Conservation (phyloP, 2,888 invertebrate species). For the Melitaea athalia region DNA sequence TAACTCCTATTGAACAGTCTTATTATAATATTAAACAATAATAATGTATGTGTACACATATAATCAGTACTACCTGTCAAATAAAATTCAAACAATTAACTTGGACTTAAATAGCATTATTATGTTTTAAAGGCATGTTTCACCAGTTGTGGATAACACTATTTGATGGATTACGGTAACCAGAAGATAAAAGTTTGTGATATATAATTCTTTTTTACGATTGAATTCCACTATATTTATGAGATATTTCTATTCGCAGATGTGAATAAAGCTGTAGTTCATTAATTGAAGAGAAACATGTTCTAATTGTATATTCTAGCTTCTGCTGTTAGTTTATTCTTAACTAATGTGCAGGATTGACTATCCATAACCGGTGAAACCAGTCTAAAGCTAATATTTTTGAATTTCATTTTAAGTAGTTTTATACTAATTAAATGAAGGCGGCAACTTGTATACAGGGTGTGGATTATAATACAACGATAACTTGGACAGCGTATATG, state of each 20-base stretch:
- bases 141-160: too few species aligned
- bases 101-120: neutral
- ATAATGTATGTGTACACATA: neutral
- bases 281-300: too few species aligned
- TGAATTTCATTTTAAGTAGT: neutral
- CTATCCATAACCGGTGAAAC: too few species aligned
- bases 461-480: too few species aligned
- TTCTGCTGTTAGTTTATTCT: neutral
- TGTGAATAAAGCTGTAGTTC: too few species aligned
- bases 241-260: too few species aligned
- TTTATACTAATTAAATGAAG: neutral
- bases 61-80: neutral
- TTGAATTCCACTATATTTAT: too few species aligned
- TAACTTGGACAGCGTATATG: too few species aligned
- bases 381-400: neutral
- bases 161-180: too few species aligned
- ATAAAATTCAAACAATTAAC: neutral
- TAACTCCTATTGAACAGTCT: neutral
- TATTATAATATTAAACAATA: neutral
- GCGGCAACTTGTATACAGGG: constrained; percentile 11
- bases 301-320: too few species aligned
- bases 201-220: neutral
- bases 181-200: too few species aligned
- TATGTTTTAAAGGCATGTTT: too few species aligned
- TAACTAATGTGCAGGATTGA: neutral